phyloP scores from a whole-genome alignment of 2,888 invertebrate genomes.

The Acleris laterana region DNA sequence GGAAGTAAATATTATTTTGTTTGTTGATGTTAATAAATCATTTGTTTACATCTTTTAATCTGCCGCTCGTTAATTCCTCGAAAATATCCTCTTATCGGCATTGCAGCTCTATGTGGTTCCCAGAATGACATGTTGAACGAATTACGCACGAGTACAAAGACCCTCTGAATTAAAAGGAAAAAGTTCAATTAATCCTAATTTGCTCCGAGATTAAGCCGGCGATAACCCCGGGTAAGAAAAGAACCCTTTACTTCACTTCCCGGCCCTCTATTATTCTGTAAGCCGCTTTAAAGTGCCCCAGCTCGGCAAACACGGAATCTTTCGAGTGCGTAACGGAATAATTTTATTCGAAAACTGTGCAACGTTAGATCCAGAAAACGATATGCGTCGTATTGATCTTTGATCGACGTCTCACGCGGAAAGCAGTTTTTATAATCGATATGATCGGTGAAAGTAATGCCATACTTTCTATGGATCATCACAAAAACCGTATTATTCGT shows the following conservation, averaged over 20 bases:
- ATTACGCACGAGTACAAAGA: constrained; percentile 74
- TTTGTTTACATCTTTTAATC: constrained; percentile 29
- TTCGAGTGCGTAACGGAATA: constrained; percentile 75
- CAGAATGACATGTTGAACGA: constrained; percentile 67
- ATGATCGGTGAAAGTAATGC: constrained; percentile 42
- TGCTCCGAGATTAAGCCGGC: constrained; percentile 77
- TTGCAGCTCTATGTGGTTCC: constrained; percentile 62
- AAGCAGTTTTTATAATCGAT: constrained; percentile 39
- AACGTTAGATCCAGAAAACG: constrained; percentile 56
- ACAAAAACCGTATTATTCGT: constrained; percentile 32
- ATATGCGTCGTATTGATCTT: constrained; percentile 33
- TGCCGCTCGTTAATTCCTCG: not conserved
- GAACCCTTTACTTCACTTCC: constrained; percentile 78
- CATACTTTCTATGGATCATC: constrained; percentile 42
- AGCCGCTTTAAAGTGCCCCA: constrained; percentile 79
- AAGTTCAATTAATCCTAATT: constrained; percentile 84
- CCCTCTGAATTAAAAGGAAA: constrained; percentile 70
- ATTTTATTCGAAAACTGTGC: constrained; percentile 67
- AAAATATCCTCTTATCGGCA: constrained; percentile 14
- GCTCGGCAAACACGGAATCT: constrained; percentile 76
- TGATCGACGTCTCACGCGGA: constrained; percentile 45
- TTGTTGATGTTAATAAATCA: constrained; percentile 28
- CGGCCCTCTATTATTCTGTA: constrained; percentile 71
- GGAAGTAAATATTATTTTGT: constrained; percentile 32
- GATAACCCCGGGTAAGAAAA: constrained; percentile 75